These are phyloP conservation scores for Cetoscarus ocellatus DNA, from an alignment of 2,797 vertebrate species.

Conservation along the genomic window DNA sequence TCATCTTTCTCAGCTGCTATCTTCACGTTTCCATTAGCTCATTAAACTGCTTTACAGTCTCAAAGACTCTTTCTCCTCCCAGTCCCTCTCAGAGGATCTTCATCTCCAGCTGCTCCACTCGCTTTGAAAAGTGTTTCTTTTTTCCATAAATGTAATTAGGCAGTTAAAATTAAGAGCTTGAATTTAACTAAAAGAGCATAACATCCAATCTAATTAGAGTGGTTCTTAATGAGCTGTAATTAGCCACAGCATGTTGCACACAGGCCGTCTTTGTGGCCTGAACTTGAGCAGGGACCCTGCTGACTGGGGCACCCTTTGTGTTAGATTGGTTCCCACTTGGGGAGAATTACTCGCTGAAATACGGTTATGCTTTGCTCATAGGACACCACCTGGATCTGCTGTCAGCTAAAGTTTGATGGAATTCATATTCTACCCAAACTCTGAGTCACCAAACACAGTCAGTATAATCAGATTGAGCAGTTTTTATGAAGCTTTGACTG, in stretches of 20 bases:
- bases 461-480: neutral
- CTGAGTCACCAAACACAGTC: neutral
- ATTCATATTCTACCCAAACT: slow-evolving; percentile 5
- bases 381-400: slow-evolving; percentile 54
- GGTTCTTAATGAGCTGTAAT: slow-evolving; percentile 80
- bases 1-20: neutral
- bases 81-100: slow-evolving; percentile 32
- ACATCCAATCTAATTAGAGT: slow-evolving; percentile 84
- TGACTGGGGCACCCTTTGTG: slow-evolving; percentile 77
- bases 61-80: slow-evolving; percentile 29
- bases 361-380: slow-evolving; percentile 74
- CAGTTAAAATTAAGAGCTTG: slow-evolving; percentile 75
- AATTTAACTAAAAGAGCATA: slow-evolving; percentile 81
- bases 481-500: neutral
- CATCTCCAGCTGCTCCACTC: slow-evolving; percentile 44
- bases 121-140: slow-evolving; percentile 61
- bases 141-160: slow-evolving; percentile 81
- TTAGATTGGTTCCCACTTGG: slow-evolving; percentile 80
- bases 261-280: slow-evolving; percentile 74
- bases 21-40: neutral
- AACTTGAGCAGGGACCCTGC: slow-evolving; percentile 70
- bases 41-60: slow-evolving; percentile 2
- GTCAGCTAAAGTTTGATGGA: slow-evolving; percentile 4
- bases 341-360: slow-evolving; percentile 78
- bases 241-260: slow-evolving; percentile 75